Conservation (phyloP, 2,888 invertebrate species). For the Endomychus coccineus region DNA sequence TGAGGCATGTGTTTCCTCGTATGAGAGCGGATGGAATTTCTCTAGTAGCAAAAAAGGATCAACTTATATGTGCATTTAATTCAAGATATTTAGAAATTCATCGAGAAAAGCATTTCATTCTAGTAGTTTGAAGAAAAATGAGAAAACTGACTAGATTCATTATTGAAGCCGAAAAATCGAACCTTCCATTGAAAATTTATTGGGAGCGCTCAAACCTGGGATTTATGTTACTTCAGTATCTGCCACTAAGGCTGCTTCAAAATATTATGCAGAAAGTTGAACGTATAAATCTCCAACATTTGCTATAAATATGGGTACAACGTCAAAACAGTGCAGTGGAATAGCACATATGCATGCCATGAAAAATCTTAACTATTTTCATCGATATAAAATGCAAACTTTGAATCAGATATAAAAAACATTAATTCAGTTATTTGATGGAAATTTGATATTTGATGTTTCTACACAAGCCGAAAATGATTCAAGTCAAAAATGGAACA, state of each 20-base stretch:
- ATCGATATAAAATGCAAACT: neutral
- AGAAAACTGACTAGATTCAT: conserved; percentile 13
- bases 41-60: conserved; percentile 14
- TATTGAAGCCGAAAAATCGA: conserved; percentile 9
- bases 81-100: conserved; percentile 15
- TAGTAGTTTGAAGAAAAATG: conserved; percentile 16
- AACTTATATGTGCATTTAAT: conserved; percentile 16
- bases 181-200: conserved; percentile 7
- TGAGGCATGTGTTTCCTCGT: conserved; percentile 12
- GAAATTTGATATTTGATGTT: conserved; percentile 12
- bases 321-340: conserved; percentile 12
- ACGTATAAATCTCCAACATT: conserved; percentile 7
- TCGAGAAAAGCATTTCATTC: conserved; percentile 11
- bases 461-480: conserved; percentile 9
- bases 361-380: conserved; percentile 1
- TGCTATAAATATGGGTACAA: conserved; percentile 12
- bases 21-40: conserved; percentile 18
- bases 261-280: conserved; percentile 10
- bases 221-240: conserved; percentile 18
- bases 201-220: conserved; percentile 16
- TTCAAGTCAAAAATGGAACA: conserved; percentile 19
- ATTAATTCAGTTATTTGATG: conserved; percentile 6
- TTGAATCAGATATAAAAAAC: conserved; percentile 7
- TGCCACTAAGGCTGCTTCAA: conserved; percentile 17
- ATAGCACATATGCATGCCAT: conserved; percentile 7